These are phyloP conservation scores for Micropoecilia bifurca DNA, from an alignment of 2,797 vertebrate species.

Conservation along the genomic window DNA sequence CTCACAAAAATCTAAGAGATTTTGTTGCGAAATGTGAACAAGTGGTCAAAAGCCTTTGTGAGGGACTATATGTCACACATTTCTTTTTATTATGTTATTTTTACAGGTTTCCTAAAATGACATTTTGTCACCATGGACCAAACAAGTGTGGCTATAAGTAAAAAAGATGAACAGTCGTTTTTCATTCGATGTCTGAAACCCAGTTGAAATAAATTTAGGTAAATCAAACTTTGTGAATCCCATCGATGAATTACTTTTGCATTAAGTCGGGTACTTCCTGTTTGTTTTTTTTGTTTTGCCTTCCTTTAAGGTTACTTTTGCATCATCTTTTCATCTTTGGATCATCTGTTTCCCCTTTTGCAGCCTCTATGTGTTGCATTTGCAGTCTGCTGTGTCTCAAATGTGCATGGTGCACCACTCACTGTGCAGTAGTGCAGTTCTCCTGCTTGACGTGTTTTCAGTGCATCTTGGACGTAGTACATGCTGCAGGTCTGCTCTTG, in stretches of 20 bases:
- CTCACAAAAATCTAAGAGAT: background rate
- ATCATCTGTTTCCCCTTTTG: background rate
- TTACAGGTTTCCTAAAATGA: background rate
- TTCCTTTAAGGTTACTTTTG: background rate
- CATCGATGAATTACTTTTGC: background rate
- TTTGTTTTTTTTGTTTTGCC: background rate
- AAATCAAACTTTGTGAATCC: background rate
- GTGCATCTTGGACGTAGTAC: background rate
- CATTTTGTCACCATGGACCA: background rate
- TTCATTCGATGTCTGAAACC: background rate
- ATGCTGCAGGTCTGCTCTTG: conserved; percentile 2
- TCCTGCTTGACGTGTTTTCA: background rate
- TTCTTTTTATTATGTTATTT: background rate
- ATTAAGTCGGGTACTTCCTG: background rate
- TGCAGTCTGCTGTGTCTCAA: background rate
- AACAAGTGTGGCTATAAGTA: background rate
- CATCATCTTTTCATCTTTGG: background rate
- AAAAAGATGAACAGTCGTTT: background rate
- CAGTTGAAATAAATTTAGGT: background rate
- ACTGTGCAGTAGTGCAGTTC: background rate
- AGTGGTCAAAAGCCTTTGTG: background rate
- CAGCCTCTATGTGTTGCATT: background rate
- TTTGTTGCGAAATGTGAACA: background rate
- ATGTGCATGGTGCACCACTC: background rate
- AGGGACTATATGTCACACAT: background rate